phyloP scores from a whole-genome alignment of 1,140 invertebrate species.

The Delia radicum region DNA sequence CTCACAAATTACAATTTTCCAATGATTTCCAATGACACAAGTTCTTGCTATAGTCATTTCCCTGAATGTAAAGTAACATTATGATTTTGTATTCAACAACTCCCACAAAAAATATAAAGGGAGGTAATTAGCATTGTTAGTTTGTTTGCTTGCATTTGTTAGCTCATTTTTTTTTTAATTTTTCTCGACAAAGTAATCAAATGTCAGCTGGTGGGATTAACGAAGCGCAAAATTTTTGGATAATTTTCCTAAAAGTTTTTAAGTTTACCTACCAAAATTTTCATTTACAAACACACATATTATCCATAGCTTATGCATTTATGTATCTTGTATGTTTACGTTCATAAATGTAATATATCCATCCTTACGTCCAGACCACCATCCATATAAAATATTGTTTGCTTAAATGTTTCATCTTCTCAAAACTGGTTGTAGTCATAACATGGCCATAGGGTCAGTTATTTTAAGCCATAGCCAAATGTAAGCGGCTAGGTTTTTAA shows the following conservation, averaged over 20 bases:
- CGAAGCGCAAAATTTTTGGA: conserved; percentile 18
- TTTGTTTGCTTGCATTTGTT: neutral
- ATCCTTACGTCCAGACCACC: neutral
- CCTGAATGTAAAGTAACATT: no score
- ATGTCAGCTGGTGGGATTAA: conserved; percentile 15
- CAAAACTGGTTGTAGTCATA: neutral
- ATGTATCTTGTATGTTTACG: neutral
- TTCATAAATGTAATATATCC: neutral
- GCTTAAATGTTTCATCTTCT: neutral
- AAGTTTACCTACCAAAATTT: neutral
- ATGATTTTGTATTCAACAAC: no score
- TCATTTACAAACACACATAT: neutral
- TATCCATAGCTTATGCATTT: neutral
- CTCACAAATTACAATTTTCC: neutral
- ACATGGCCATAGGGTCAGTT: neutral
- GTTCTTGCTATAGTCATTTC: no score
- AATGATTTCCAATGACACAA: neutral
- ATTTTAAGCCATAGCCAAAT: neutral
- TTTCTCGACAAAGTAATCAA: neutral
- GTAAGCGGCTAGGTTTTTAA: conserved; percentile 7
- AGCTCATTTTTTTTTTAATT: neutral
- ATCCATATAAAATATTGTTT: neutral
- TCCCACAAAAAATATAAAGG: neutral
- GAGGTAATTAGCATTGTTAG: conserved; percentile 18
- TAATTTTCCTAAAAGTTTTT: neutral